Evolutionary conservation across 1,140 invertebrate species (phyloP), one percentile per base, ranked within the genome.

Genomic region (Adoxophyes honmai): DNA sequence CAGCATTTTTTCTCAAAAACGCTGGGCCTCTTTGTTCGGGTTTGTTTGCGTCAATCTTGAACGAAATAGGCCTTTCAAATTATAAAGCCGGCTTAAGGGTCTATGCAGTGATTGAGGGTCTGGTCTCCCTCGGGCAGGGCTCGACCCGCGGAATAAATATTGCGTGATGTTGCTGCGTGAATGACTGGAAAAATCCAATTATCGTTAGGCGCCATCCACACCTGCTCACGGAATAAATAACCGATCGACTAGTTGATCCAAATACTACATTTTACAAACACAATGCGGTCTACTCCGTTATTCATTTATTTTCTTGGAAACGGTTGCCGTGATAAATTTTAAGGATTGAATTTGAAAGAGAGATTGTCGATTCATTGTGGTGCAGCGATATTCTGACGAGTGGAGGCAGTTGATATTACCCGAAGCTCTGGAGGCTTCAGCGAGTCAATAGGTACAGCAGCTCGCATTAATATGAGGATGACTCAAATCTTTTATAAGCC

Each of bases 401-500:
- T 28, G 10, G 21, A 48, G 18, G 16, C 42, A 33, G 21, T 44
- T n/a, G n/a, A 48, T 48, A 48, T 48, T 48, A 21, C 18, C 10
- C 42, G n/a, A 2, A 48, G 42, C 42, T 16, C 18, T 11, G 3
- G 42, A 10, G 21, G 42, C 11, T 48, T 11, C 11, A 1, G 10
- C 42, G 42, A 48, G 42, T 48, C 42, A 28, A 28, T 48, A n/a
- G n/a, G n/a, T n/a, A 48, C 42, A 21, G 42, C 18, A 11, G 21
- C 28, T 48, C 10, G n/a, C 18, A 18, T 48, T 48, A 48, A 48
- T 52, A 52, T 35, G 51, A 52, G 51, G 34, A 35, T 34, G 34
- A 52, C 18, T 35, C 34, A 35, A 35, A 34, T 52, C 51, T 52
- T 52, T 52, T 35, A 35, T 55, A 38, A 55, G 53, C 53, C 53